Base-by-base conservation (phyloP, 2,888 invertebrate genomes). In the Galeopsomyia nigrocyanea region DNA sequence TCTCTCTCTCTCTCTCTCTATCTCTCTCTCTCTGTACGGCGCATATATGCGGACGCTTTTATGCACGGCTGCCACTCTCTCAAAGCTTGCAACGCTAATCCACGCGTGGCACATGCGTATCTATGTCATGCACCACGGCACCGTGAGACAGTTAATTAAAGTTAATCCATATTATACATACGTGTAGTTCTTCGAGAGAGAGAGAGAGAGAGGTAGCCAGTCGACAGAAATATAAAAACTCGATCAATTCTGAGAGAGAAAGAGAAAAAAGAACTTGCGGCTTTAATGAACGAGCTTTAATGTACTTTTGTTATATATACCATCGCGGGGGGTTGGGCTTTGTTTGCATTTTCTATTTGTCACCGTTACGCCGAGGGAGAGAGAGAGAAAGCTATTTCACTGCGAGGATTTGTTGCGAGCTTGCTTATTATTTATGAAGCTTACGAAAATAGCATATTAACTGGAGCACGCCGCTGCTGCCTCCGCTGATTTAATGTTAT, bases 131-230 rank as follows among this genome's bases (percentile, higher is more conserved):
- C 22, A 10, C 5, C 13, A 14, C 7, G 55, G 14, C 21, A 9
- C 39, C 49, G 13, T 5, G 50, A 5, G 26, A 26, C 26, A 65
- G 73, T 73, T 73, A 73, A 73, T 73, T 73, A 73, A 73, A 73
- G 73, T 66, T 69, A 69, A 73, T 73, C 61, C 55, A 22, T 39
- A 21, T 64, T 68, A n/a, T n/a, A n/a, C n/a, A n/a, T n/a, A n/a
- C n/a, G n/a, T n/a, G n/a, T n/a, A n/a, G n/a, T n/a, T n/a, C n/a
- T n/a, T n/a, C n/a, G n/a, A n/a, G n/a, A n/a, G n/a, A n/a, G n/a
- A n/a, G n/a, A n/a, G n/a, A n/a, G n/a, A n/a, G n/a, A n/a, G n/a
- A n/a, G n/a, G n/a, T n/a, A n/a, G n/a, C n/a, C n/a, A n/a, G n/a
- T n/a, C n/a, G n/a, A 26, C 39, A 39, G 39, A 39, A 39, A 39